These are phyloP conservation scores for Marasmarcha lunaedactyla DNA, from an alignment of 2,888 invertebrate genomes.

Conservation along the genomic window DNA sequence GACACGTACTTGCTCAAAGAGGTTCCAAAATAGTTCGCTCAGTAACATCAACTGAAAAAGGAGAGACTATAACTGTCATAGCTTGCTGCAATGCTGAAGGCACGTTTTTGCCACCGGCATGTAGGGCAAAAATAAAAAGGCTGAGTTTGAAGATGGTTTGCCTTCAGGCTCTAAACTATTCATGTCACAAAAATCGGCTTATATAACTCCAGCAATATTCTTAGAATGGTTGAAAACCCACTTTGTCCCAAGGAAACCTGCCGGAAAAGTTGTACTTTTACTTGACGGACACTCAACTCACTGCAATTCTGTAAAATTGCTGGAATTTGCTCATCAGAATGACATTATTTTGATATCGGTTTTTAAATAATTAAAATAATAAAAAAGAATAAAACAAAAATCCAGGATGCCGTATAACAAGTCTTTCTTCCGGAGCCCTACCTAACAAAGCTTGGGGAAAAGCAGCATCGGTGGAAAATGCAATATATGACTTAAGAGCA, in stretches of 20 bases:
- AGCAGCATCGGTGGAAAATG: slow-evolving; percentile 17
- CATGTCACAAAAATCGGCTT: slow-evolving; percentile 2
- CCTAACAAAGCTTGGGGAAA: slow-evolving; percentile 15
- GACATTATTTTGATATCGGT: slow-evolving; percentile 10
- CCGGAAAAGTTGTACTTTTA: slow-evolving; percentile 3
- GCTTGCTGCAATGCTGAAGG: slow-evolving; percentile 7
- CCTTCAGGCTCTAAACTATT: slow-evolving; percentile 4
- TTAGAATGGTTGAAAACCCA: slow-evolving; percentile 2
- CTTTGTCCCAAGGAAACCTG: slow-evolving; percentile 1
- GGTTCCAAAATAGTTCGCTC: slow-evolving; percentile 17
- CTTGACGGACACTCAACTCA: slow-evolving; percentile 3
- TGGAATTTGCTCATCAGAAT: slow-evolving; percentile 1
- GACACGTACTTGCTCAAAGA: slow-evolving; percentile 23
- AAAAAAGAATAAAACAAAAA: slow-evolving; percentile 2
- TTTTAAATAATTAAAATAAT: slow-evolving; percentile 7
- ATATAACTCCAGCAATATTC: slow-evolving; percentile 2
- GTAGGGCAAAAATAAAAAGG: slow-evolving; percentile 11
- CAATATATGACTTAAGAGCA: slow-evolving; percentile 17
- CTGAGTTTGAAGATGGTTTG: slow-evolving; percentile 12
- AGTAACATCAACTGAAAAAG: slow-evolving; percentile 8
- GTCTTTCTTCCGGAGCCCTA: slow-evolving; percentile 14
- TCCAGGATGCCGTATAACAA: slow-evolving; percentile 2
- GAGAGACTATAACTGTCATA: slow-evolving; percentile 5
- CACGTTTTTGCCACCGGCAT: slow-evolving; percentile 3
- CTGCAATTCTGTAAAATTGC: neutral